phyloP scores from a whole-genome alignment of 2,888 invertebrate species.

The Eupithecia subumbrata region DNA sequence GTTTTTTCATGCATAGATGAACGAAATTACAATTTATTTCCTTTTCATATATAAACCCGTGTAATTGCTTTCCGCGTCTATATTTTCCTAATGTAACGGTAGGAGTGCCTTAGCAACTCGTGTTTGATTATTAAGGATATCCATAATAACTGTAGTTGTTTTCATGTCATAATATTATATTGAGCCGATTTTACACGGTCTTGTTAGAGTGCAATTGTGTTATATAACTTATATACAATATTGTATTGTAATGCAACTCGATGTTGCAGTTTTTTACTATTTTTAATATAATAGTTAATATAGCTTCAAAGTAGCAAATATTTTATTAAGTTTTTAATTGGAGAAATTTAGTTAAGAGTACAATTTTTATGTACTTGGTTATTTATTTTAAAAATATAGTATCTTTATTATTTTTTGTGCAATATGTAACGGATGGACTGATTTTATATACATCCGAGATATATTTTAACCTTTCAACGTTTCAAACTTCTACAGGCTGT shows the following conservation, averaged over 20 bases:
- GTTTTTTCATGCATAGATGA: conserved; percentile 69
- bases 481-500: conserved; percentile 52
- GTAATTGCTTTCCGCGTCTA: conserved; percentile 69
- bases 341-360: conserved; percentile 52
- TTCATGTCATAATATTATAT: conserved; percentile 50
- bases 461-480: conserved; percentile 52
- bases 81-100: conserved; percentile 71
- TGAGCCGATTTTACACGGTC: conserved; percentile 47
- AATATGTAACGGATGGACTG: conserved; percentile 79
- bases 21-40: conserved; percentile 67
- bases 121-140: conserved; percentile 64
- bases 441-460: conserved; percentile 65
- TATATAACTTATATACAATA: conserved; percentile 46
- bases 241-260: conserved; percentile 45
- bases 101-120: conserved; percentile 84
- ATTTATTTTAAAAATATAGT: conserved; percentile 51
- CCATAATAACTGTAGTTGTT: conserved; percentile 49
- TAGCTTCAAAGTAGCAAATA: conserved; percentile 52
- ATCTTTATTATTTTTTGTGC: conserved; percentile 71
- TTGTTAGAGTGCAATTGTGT: conserved; percentile 47
- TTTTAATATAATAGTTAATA: conserved; percentile 58
- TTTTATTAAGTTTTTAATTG: conserved; percentile 51
- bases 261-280: conserved; percentile 57
- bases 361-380: conserved; percentile 51
- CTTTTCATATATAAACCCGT: conserved; percentile 48